Conservation (phyloP, 1,140 invertebrate genomes). For the Ctenoplectra terminalis region DNA sequence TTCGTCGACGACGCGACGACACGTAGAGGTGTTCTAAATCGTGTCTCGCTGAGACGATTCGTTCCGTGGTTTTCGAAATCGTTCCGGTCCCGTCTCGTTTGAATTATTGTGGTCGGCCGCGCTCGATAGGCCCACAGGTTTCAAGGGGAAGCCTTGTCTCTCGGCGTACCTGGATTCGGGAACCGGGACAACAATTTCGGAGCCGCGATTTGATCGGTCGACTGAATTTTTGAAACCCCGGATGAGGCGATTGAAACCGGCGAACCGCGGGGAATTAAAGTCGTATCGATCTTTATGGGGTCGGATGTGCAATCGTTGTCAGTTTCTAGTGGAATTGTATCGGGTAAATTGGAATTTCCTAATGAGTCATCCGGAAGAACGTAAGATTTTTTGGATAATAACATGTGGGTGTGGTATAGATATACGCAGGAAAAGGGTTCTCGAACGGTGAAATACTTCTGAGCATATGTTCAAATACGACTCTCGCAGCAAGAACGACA, state of each 20-base stretch:
- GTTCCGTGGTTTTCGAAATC: conserved; percentile 44
- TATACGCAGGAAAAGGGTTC: background rate
- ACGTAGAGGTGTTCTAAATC: conserved; percentile 66
- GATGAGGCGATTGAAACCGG: conserved; percentile 26
- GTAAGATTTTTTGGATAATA: background rate
- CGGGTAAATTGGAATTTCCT: background rate
- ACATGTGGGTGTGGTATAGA: background rate
- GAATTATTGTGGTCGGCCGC: conserved; percentile 46
- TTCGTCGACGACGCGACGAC: conserved; percentile 22
- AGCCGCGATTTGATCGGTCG: conserved; percentile 14
- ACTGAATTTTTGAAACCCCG: conserved; percentile 30
- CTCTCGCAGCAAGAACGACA: background rate
- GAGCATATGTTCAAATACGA: background rate
- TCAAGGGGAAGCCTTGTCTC: background rate
- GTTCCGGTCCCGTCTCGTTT: conserved; percentile 39
- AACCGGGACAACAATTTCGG: conserved; percentile 16
- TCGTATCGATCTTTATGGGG: conserved; percentile 30
- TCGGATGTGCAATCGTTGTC: background rate
- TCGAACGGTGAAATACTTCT: background rate
- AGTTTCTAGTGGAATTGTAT: background rate
- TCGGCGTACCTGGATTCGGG: background rate
- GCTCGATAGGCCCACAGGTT: conserved; percentile 14
- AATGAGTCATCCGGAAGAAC: background rate
- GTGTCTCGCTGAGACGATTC: conserved; percentile 49
- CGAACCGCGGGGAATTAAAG: conserved; percentile 47